Conservation (phyloP, 2,797 vertebrate species). For the Podarcis siculus region DNA sequence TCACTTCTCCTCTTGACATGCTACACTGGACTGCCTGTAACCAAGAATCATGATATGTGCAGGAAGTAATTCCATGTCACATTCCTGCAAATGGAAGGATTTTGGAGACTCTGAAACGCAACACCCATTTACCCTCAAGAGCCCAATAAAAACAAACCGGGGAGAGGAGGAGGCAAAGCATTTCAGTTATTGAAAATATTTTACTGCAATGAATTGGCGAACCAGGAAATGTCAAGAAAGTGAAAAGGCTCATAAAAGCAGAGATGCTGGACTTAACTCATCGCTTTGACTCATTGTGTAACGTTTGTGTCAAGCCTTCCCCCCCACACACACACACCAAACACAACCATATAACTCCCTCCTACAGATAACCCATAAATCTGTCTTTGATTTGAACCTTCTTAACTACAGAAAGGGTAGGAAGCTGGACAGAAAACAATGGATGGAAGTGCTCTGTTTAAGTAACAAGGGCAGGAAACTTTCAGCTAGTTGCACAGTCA, state of each 20-base stretch:
- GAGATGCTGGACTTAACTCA: not conserved
- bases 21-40: not conserved
- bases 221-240: not conserved
- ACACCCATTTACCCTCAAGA: not conserved
- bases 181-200: not conserved
- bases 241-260: not conserved
- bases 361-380: constrained; percentile 68
- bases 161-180: not conserved
- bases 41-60: not conserved
- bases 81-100: not conserved
- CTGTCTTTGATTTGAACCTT: constrained; percentile 65
- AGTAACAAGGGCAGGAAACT: constrained; percentile 76
- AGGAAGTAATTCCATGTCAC: not conserved
- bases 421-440: constrained; percentile 77
- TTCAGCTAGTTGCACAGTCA: constrained; percentile 70
- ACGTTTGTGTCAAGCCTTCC: constrained; percentile 17
- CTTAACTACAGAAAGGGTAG: constrained; percentile 70
- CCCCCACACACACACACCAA: not conserved
- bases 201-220: not conserved
- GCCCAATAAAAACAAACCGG: not conserved
- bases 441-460: constrained; percentile 77
- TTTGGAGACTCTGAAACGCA: not conserved
- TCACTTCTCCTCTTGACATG: not conserved
- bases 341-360: not conserved
- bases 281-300: not conserved